A percentile compares a stretch with the other conserved stretches of the same genome.
Conservation (phyloP, 2,113 vertebrate genomes). For the Myanophis thanlyinensis region DNA sequence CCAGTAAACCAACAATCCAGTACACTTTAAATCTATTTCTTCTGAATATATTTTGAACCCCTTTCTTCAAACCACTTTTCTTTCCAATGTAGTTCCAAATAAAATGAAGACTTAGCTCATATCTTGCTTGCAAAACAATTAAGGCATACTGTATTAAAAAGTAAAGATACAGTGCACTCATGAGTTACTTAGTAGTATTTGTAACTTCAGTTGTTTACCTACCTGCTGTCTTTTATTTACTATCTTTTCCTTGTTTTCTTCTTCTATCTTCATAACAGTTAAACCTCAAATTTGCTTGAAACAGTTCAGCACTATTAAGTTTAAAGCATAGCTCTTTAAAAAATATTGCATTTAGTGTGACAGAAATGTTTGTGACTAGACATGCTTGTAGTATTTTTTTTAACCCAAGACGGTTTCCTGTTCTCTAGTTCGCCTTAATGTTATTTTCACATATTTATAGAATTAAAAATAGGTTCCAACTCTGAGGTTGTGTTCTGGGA, state of each 20-base stretch:
- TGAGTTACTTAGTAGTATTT: not conserved
- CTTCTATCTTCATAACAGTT: not conserved
- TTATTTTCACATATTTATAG: not conserved
- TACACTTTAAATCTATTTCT: not conserved
- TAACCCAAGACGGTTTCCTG: not conserved
- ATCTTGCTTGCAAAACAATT: not conserved
- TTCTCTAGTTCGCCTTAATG: not conserved
- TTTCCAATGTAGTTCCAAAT: not conserved
- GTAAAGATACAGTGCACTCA: not conserved
- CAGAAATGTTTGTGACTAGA: not conserved
- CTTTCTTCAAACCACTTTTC: not conserved
- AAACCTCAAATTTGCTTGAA: not conserved
- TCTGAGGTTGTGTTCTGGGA: not conserved
- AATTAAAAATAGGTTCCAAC: not conserved
- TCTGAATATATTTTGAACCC: not conserved
- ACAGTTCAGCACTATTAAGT: not conserved
- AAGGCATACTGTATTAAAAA: not conserved
- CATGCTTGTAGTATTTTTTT: not conserved
- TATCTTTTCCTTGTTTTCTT: not conserved
- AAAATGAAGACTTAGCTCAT: not conserved
- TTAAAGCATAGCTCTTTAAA: not conserved
- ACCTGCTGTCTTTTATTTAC: not conserved
- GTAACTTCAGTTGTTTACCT: not conserved
- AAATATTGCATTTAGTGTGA: not conserved
- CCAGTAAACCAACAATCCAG: not conserved